These are phyloP conservation scores for Malurus splendens DNA, from an alignment of 2,797 vertebrate species.

Conservation along the genomic window DNA sequence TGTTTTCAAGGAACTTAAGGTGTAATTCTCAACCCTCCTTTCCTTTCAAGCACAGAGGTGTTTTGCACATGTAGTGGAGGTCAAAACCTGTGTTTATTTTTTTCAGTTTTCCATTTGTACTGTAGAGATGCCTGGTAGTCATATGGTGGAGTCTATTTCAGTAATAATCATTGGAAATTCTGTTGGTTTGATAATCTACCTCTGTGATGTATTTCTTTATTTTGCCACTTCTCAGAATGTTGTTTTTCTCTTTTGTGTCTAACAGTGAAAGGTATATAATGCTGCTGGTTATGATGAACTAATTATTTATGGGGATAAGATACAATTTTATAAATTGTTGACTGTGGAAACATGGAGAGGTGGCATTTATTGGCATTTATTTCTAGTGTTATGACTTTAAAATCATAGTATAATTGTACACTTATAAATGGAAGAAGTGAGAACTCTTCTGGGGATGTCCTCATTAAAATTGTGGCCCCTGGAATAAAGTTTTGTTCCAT, in stretches of 20 bases:
- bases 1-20: background rate
- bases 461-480: background rate
- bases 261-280: background rate
- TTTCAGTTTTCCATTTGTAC: background rate
- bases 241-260: background rate
- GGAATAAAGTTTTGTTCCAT: background rate
- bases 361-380: background rate
- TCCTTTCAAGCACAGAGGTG: background rate
- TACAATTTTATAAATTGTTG: background rate
- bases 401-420: background rate
- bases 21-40: background rate
- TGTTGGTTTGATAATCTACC: background rate
- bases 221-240: background rate
- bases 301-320: background rate
- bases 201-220: background rate
- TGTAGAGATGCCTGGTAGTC: background rate
- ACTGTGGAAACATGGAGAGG: background rate
- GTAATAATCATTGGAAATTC: background rate
- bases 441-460: background rate
- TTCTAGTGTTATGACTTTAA: background rate
- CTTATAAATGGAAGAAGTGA: background rate
- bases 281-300: background rate
- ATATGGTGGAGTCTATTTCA: background rate
- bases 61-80: background rate
- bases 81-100: background rate